Percentiles rank a stretch among this genome's conserved stretches.
phyloP scores from a whole-genome alignment of 2,888 invertebrate species.

The Clanis bilineata region DNA sequence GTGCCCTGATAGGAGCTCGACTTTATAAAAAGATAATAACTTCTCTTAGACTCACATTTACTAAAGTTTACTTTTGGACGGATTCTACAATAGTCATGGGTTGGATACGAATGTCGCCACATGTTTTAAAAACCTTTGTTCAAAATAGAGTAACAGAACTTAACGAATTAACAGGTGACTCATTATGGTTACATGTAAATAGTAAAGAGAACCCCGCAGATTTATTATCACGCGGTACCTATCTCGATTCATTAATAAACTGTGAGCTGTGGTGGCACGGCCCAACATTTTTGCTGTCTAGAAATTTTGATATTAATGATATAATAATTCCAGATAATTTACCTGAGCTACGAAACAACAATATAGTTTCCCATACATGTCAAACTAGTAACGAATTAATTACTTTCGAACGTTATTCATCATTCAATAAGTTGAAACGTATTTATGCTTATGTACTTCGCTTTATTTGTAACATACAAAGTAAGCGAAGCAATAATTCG shows the following conservation, averaged over 20 bases:
- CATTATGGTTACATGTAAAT: slow-evolving; percentile 1
- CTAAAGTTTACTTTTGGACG: slow-evolving; percentile 15
- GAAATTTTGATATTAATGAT: neutral
- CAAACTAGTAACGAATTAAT: too few relatives aligned
- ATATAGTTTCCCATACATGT: too few relatives aligned
- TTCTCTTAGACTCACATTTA: neutral
- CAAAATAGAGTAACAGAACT: slow-evolving; percentile 16
- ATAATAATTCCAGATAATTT: too few relatives aligned
- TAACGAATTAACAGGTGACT: slow-evolving; percentile 1
- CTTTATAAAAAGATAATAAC: neutral
- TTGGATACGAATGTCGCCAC: slow-evolving; percentile 17
- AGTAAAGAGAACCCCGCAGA: slow-evolving; percentile 6
- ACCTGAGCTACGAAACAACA: too few relatives aligned
- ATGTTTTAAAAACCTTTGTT: slow-evolving; percentile 14
- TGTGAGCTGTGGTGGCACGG: neutral
- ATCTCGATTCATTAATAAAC: neutral
- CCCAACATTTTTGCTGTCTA: neutral
- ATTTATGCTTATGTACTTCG: neutral
- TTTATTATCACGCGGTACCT: neutral
- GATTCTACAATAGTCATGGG: slow-evolving; percentile 17
- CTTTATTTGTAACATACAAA: neutral
- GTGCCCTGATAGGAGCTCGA: slow-evolving; percentile 3
- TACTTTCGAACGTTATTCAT: too few relatives aligned
- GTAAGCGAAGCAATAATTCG: neutral
- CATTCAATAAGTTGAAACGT: neutral